Evolutionary conservation across 2,113 vertebrate genomes (phyloP).

Genomic region (Passer domesticus): DNA sequence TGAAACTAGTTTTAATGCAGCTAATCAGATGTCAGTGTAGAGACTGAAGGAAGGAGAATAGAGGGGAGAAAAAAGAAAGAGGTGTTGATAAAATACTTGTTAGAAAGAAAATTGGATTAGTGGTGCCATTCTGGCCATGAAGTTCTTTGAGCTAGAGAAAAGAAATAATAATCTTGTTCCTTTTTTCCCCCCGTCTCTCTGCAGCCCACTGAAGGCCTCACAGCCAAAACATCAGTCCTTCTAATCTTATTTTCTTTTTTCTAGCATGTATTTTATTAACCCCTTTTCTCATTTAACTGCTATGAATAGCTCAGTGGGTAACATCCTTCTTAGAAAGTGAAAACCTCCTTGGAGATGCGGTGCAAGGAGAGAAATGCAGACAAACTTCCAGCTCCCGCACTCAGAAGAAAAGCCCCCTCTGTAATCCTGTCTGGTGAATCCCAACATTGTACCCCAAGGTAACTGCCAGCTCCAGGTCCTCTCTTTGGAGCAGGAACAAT

Average conservation of each 20-base stretch:
- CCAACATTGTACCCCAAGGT: slow-evolving; percentile 15
- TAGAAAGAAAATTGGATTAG: slow-evolving; percentile 75
- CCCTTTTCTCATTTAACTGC: slow-evolving; percentile 77
- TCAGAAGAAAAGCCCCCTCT: slow-evolving; percentile 65
- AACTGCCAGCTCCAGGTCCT: slow-evolving; percentile 4
- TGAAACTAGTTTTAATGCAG: not conserved
- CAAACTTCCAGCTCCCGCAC: slow-evolving; percentile 38
- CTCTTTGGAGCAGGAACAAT: slow-evolving; percentile 22
- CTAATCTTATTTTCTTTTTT: slow-evolving; percentile 77
- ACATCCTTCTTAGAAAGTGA: slow-evolving; percentile 75
- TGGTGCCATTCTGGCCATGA: slow-evolving; percentile 66
- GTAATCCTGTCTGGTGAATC: slow-evolving; percentile 70
- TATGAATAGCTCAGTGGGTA: slow-evolving; percentile 79
- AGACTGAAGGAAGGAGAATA: slow-evolving; percentile 9
- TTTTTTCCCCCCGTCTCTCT: not conserved
- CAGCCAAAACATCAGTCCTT: slow-evolving; percentile 67
- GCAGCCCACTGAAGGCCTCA: slow-evolving; percentile 61
- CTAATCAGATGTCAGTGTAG: not conserved
- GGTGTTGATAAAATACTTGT: slow-evolving; percentile 69
- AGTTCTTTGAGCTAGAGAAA: slow-evolving; percentile 54
- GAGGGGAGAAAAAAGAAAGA: not conserved
- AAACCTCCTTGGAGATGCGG: slow-evolving; percentile 73
- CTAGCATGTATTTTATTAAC: slow-evolving; percentile 76
- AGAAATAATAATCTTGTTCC: slow-evolving; percentile 72
- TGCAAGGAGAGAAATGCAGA: slow-evolving; percentile 66